Conservation (phyloP, 2,888 invertebrate species). For the Alloplasta piceator region DNA sequence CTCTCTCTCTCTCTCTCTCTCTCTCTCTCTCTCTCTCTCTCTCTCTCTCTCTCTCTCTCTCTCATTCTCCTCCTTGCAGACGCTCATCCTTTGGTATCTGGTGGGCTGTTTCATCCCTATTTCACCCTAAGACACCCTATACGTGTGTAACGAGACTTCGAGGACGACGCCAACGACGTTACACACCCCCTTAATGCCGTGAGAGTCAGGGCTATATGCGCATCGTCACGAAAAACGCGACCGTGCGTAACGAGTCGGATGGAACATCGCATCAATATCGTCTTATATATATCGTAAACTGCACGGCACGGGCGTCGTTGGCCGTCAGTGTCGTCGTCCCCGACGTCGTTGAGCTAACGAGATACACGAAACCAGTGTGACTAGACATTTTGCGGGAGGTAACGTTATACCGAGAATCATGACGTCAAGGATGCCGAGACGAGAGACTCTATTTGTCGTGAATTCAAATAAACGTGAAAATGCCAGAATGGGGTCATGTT, state of each 20-base stretch:
- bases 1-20: slow-evolving; percentile 21
- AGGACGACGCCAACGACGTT: slow-evolving; percentile 43
- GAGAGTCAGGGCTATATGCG: slow-evolving; percentile 38
- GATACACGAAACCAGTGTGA: slow-evolving; percentile 58
- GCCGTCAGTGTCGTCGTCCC: slow-evolving; percentile 23
- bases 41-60: slow-evolving; percentile 22
- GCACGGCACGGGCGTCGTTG: slow-evolving; percentile 31
- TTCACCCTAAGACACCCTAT: neutral
- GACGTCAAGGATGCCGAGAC: neutral
- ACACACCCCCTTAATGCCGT: slow-evolving; percentile 41
- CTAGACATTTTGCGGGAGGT: slow-evolving; percentile 51
- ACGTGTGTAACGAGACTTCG: slow-evolving; percentile 33
- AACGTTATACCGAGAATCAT: slow-evolving; percentile 54
- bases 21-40: slow-evolving; percentile 38
- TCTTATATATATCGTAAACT: slow-evolving; percentile 50
- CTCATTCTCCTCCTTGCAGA: neutral
- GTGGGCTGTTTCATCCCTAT: neutral
- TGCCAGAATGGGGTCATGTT: no score
- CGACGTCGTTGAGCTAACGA: slow-evolving; percentile 48
- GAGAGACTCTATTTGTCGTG: neutral
- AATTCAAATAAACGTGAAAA: no score
- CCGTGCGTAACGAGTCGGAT: neutral
- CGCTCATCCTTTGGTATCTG: neutral
- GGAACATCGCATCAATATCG: slow-evolving; percentile 8
- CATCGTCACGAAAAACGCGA: slow-evolving; percentile 22